Conservation (phyloP, 2,888 invertebrate species). For the Eurois occulta region DNA sequence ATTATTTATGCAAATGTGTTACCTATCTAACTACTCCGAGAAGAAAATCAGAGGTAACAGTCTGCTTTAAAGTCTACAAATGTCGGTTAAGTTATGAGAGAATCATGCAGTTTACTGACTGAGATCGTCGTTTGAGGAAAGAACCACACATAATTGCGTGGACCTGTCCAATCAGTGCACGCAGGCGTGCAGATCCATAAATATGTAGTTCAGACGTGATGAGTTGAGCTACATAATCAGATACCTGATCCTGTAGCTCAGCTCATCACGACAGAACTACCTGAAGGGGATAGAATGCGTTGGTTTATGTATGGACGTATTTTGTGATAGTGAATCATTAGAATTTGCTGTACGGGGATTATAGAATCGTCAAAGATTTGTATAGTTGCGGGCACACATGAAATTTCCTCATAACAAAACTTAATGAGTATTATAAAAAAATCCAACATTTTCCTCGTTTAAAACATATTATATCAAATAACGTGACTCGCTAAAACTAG, state of each 20-base stretch:
- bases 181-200: neutral
- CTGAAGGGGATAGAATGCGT: neutral
- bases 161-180: neutral
- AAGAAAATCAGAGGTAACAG: neutral
- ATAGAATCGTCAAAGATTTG: neutral
- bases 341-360: neutral
- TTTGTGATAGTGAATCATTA: neutral
- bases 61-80: neutral
- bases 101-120: too few relatives aligned
- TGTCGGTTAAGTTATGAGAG: neutral
- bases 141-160: neutral
- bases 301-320: neutral
- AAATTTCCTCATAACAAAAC: neutral
- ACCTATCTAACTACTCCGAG: rapidly evolving
- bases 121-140: neutral
- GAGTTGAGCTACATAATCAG: too few relatives aligned
- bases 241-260: neutral
- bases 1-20: too few relatives aligned
- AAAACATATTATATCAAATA: conserved; percentile 21
- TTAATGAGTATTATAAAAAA: conserved; percentile 11
- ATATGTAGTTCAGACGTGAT: too few relatives aligned
- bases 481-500: conserved; percentile 14
- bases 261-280: neutral
- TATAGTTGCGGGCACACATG: neutral
- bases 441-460: conserved; percentile 17